These are phyloP conservation scores for Nymphalis io DNA, from an alignment of 1,140 invertebrate genomes.

Conservation along the genomic window DNA sequence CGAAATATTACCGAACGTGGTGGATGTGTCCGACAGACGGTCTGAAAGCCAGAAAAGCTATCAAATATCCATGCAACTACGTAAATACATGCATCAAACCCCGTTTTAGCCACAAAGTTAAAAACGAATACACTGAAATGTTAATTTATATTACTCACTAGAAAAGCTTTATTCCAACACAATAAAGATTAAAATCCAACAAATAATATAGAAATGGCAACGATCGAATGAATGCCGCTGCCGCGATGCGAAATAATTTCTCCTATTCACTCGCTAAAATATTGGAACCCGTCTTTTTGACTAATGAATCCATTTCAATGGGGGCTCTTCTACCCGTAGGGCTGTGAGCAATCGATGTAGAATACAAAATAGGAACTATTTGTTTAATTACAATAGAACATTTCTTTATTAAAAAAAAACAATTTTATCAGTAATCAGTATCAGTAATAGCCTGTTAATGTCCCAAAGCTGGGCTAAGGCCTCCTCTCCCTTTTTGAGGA, in stretches of 20 bases:
- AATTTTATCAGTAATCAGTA: no score
- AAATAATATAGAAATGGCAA: conserved; percentile 3
- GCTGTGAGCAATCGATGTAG: conserved; percentile 24
- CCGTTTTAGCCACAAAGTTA: conserved; percentile 11
- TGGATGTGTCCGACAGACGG: not conserved
- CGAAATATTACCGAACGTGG: not conserved
- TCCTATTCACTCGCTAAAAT: conserved; percentile 62
- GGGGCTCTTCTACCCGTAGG: conserved; percentile 19
- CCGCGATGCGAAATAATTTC: conserved; percentile 51
- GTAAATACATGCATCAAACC: conserved; percentile 20
- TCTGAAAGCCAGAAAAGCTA: not conserved
- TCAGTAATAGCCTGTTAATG: no score
- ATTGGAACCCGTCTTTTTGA: conserved; percentile 53
- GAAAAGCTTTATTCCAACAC: conserved; percentile 11
- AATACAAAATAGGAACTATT: conserved; percentile 5
- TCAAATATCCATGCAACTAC: conserved; percentile 2
- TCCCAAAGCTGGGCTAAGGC: no score
- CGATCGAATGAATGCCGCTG: conserved; percentile 22
- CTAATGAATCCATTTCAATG: conserved; percentile 63
- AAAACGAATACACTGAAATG: conserved; percentile 25
- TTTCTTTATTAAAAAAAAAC: no score
- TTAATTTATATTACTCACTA: conserved; percentile 16
- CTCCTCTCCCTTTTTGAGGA: no score
- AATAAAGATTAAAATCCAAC: conserved; percentile 12
- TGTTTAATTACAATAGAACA: not conserved